Conservation (phyloP, 2,113 vertebrate genomes). For the Centropus unirufus region DNA sequence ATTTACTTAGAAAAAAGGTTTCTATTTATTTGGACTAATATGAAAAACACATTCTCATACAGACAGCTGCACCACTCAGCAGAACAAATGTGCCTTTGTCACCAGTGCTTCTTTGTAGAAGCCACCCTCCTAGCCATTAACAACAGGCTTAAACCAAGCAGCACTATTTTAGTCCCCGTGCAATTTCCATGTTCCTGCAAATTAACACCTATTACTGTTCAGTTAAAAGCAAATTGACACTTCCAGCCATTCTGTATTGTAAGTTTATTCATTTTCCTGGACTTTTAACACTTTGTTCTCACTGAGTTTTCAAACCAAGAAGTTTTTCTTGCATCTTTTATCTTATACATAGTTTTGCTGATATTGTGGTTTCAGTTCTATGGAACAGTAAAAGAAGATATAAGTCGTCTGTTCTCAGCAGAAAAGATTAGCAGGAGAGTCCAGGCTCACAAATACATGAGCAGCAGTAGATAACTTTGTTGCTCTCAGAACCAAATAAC, state of each 20-base stretch:
- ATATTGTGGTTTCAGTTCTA: neutral
- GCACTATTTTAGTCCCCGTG: slow-evolving; percentile 25
- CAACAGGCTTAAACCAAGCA: slow-evolving; percentile 36
- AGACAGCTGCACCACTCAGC: neutral
- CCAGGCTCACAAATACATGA: neutral
- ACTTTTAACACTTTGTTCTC: neutral
- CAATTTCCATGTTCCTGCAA: slow-evolving; percentile 57
- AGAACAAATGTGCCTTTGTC: slow-evolving; percentile 48
- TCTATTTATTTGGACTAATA: slow-evolving; percentile 55
- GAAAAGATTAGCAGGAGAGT: neutral
- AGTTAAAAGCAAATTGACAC: slow-evolving; percentile 43
- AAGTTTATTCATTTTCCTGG: neutral
- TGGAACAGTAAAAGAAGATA: neutral
- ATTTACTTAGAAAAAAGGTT: slow-evolving; percentile 52
- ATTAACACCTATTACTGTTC: slow-evolving; percentile 41
- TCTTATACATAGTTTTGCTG: neutral
- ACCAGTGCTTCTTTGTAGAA: neutral
- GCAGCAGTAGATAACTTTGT: neutral
- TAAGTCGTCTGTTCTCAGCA: neutral
- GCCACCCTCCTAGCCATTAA: slow-evolving; percentile 4
- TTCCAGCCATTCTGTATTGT: neutral
- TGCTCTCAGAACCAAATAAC: neutral
- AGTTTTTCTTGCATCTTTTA: neutral
- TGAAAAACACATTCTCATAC: slow-evolving; percentile 22
- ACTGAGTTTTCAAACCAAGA: neutral